A percentile compares a stretch with the other conserved stretches of the same genome.
Conservation (phyloP, 2,113 vertebrate genomes). For the Monarcha castaneiventris region DNA sequence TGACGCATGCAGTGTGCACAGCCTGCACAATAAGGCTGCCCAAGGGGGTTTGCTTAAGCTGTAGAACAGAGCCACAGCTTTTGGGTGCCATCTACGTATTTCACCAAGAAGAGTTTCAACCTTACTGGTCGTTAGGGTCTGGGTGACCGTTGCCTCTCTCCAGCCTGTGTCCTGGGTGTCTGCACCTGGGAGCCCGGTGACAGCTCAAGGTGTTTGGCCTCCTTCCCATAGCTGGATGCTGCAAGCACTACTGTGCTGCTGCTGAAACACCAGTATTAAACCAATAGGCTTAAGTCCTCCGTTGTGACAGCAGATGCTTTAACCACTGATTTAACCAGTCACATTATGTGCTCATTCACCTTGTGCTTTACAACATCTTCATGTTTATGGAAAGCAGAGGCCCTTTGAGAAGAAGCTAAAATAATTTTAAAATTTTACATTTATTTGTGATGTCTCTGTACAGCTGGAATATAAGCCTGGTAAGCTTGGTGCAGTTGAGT, state of each 20-base stretch:
- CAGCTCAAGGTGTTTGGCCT: neutral
- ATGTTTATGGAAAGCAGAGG: neutral
- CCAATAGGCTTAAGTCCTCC: neutral
- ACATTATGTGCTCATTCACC: neutral
- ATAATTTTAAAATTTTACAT: neutral
- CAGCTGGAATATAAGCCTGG: neutral
- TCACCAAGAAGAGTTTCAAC: neutral
- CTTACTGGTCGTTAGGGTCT: neutral
- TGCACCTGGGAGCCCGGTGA: neutral
- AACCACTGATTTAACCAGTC: neutral
- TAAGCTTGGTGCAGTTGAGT: neutral
- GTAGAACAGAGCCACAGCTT: neutral
- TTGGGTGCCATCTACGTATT: neutral
- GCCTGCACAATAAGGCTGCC: neutral
- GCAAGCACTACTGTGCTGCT: neutral
- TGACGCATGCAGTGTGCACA: accelerated
- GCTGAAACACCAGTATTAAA: neutral
- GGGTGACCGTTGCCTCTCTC: neutral
- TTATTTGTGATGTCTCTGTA: neutral
- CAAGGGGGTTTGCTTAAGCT: neutral
- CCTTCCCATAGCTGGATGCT: neutral
- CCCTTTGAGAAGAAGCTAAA: neutral
- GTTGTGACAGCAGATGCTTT: neutral
- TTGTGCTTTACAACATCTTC: neutral
- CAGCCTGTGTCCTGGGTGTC: neutral